Conservation (phyloP, 2,797 vertebrate species). For the Fratercula arctica region DNA sequence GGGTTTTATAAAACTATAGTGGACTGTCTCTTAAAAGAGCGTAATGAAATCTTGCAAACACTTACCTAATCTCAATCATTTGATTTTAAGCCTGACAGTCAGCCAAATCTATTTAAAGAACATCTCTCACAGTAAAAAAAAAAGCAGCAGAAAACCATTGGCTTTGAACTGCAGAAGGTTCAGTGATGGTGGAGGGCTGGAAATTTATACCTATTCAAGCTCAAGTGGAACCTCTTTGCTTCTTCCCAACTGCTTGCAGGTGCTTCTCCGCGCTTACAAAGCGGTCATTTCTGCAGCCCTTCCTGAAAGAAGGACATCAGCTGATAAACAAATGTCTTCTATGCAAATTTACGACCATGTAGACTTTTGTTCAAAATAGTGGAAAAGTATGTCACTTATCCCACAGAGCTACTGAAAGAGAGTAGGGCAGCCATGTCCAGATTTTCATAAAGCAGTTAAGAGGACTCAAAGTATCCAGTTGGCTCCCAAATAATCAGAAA, state of each 20-base stretch:
- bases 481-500: background rate
- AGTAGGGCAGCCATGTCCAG: background rate
- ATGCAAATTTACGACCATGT: accelerated
- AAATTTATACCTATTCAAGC: background rate
- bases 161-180: background rate
- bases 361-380: background rate
- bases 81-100: slow-evolving; percentile 62
- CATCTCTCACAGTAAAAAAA: background rate
- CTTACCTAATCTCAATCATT: slow-evolving; percentile 63
- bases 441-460: background rate
- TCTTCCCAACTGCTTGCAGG: background rate
- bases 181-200: background rate
- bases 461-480: background rate
- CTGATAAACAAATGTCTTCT: background rate
- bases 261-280: background rate
- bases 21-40: background rate
- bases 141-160: background rate
- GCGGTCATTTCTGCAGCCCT: background rate
- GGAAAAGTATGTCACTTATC: background rate
- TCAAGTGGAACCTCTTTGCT: background rate
- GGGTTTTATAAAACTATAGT: background rate
- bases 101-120: slow-evolving; percentile 58
- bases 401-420: background rate
- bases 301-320: background rate
- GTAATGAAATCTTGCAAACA: slow-evolving; percentile 28